Conservation (phyloP, 2,113 vertebrate genomes). For the Etheostoma spectabile region DNA sequence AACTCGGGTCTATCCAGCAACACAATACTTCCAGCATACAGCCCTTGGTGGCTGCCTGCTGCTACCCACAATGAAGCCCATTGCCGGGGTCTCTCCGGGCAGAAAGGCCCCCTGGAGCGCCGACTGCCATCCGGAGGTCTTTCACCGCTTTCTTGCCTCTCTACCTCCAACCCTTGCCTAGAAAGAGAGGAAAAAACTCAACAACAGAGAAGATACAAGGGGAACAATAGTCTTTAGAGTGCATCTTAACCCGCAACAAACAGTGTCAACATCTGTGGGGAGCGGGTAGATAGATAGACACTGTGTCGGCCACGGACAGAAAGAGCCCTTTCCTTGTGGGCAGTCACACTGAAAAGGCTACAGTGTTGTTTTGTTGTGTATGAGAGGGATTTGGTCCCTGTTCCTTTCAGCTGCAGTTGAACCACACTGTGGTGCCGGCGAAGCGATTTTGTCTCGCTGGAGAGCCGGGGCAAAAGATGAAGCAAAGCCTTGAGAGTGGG, state of each 20-base stretch:
- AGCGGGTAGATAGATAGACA: constrained; percentile 79
- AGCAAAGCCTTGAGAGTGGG: constrained; percentile 71
- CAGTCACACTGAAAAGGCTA: constrained; percentile 89
- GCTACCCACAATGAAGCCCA: constrained; percentile 89
- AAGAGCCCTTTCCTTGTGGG: constrained; percentile 85
- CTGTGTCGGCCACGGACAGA: constrained; percentile 66
- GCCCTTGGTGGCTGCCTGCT: constrained; percentile 91
- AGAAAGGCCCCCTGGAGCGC: constrained; percentile 88
- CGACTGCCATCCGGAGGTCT: constrained; percentile 90
- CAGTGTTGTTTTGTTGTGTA: constrained; percentile 87
- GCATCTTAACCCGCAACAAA: constrained; percentile 93
- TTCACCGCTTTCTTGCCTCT: constrained; percentile 84
- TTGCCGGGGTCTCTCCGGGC: constrained; percentile 85
- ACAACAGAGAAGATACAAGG: constrained; percentile 93
- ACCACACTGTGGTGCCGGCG: constrained; percentile 83
- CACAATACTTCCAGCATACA: constrained; percentile 83
- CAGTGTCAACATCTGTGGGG: constrained; percentile 95
- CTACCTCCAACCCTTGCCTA: constrained; percentile 68
- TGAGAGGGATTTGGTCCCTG: constrained; percentile 84
- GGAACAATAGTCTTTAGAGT: constrained; percentile 93
- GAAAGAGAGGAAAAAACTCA: constrained; percentile 83
- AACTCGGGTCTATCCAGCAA: constrained; percentile 74
- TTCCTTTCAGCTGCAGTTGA: constrained; percentile 86
- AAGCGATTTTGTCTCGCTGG: constrained; percentile 81
- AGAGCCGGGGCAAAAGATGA: constrained; percentile 75